Base-by-base conservation (phyloP, 2,797 vertebrate species). In the Protonibea diacanthus region DNA sequence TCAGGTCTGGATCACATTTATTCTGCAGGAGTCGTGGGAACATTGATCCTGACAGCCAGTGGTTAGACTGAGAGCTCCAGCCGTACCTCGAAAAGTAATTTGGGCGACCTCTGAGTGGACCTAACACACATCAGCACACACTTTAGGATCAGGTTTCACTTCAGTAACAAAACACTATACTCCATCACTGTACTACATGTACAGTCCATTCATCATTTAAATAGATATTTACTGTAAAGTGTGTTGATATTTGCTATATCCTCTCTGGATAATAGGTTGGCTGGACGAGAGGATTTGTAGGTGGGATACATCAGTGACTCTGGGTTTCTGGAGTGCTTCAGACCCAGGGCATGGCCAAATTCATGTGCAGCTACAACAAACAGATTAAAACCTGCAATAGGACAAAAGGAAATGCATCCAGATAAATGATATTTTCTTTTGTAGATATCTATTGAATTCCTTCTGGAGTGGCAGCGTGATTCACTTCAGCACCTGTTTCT, bases 331-430 rank as follows among this genome's bases (percentile, higher is more conserved):
- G 96, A 96, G 86, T 96, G 96, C 33, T 91, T 95, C 33, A 97
- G 89, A 33, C 96, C 96, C 79, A 97, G 74, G 55, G 95, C 91
- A n/a, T 97, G 96, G 23, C 96, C 96, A 74, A 97, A 95, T 85
- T 96, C 95, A 87, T 96, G 96, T 23, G 93, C 94, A 65, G 95
- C 96, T 48, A 96, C 96, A 5, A 93, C 56, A 67, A 94, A 90
- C 27, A 96, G 86, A 86, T 94, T 95, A 72, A 93, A 95, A 25
- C 93, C 96, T 97, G 80, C 25, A 89, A 79, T 3, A 38, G 9
- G 45, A 68, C 49, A 75, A 83, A 33, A 68, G 45, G n/a, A 61
- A 38, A 67, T 0, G 5, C 2, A 63, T 69, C 27, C 3, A 51
- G 1, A 63, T 57, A 9, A 17, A 55, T 38, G 0, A 27, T 25